Percentiles rank a stretch among this genome's conserved stretches.
Conservation (phyloP, 37 sponge, comb jelly and placozoan genomes). For the Halisarca cf. caerulea region DNA sequence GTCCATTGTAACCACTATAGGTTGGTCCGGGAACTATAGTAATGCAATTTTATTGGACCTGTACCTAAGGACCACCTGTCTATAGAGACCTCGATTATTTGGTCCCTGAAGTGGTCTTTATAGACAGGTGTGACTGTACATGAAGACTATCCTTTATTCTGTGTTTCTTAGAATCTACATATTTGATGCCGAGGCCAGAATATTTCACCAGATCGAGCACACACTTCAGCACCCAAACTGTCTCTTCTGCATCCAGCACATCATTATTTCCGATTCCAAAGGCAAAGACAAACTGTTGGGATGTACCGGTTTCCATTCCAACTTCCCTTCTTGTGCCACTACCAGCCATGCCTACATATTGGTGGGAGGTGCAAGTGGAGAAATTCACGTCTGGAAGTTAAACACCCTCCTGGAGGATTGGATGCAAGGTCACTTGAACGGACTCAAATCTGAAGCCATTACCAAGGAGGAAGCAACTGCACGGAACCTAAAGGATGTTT, state of each 20-base stretch:
- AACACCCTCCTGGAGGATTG: not conserved
- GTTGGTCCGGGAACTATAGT: no score
- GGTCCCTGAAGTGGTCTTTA: no score
- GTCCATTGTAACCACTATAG: no score
- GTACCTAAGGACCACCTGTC: no score
- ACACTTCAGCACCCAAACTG: slow-evolving; percentile 40
- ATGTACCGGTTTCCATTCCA: not conserved
- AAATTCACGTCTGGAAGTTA: slow-evolving; percentile 47
- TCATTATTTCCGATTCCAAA: not conserved
- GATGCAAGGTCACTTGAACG: not conserved
- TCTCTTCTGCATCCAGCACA: slow-evolving; percentile 37
- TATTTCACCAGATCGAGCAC: slow-evolving; percentile 6
- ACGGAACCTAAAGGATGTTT: not conserved
- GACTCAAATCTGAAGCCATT: not conserved
- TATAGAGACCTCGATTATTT: no score
- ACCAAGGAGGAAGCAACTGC: not conserved
- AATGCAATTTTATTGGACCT: no score
- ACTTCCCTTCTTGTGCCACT: not conserved
- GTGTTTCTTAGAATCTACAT: slow-evolving; percentile 44
- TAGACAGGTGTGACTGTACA: no score
- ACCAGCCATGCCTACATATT: not conserved
- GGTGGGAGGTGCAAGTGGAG: slow-evolving; percentile 54
- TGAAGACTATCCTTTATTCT: no score
- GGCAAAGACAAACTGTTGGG: no score
- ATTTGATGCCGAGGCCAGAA: slow-evolving; percentile 24